Conservation (phyloP, 1,140 invertebrate species). For the Nasonia vitripennis region DNA sequence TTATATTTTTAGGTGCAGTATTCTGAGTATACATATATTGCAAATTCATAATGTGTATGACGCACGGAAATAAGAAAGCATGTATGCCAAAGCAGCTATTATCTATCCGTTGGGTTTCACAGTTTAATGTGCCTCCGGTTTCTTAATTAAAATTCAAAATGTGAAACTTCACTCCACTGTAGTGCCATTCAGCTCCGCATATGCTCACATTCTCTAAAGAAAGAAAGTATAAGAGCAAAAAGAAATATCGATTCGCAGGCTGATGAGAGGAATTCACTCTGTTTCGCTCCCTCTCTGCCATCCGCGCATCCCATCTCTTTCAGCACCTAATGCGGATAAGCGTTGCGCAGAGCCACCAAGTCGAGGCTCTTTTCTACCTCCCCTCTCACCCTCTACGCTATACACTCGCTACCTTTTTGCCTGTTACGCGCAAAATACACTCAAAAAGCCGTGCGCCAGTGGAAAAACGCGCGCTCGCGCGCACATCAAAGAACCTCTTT, state of each 20-base stretch:
- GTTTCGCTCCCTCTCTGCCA: background rate
- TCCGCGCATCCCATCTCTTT: constrained; percentile 29
- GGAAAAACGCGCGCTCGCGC: constrained; percentile 33
- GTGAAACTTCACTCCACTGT: background rate
- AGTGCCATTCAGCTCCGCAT: background rate
- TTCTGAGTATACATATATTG: background rate
- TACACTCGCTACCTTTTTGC: background rate
- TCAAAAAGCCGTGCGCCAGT: background rate
- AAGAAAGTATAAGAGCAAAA: constrained; percentile 24
- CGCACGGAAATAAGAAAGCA: too few relatives aligned
- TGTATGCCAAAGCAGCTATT: too few relatives aligned
- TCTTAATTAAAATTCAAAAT: constrained; percentile 19
- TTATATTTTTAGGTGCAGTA: background rate
- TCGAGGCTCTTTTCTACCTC: constrained; percentile 33
- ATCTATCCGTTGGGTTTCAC: too few relatives aligned
- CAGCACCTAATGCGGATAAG: constrained; percentile 51
- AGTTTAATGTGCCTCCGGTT: background rate
- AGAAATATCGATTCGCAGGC: constrained; percentile 51
- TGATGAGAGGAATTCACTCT: constrained; percentile 46
- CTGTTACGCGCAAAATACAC: background rate
- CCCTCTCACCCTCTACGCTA: background rate
- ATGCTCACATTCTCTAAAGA: background rate
- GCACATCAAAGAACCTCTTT: constrained; percentile 49
- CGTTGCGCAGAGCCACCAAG: constrained; percentile 38
- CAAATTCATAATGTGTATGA: background rate